Percentiles rank a stretch among this genome's conserved stretches.
Conservation (phyloP, 2,888 invertebrate genomes). For the Acrobasis suavella region DNA sequence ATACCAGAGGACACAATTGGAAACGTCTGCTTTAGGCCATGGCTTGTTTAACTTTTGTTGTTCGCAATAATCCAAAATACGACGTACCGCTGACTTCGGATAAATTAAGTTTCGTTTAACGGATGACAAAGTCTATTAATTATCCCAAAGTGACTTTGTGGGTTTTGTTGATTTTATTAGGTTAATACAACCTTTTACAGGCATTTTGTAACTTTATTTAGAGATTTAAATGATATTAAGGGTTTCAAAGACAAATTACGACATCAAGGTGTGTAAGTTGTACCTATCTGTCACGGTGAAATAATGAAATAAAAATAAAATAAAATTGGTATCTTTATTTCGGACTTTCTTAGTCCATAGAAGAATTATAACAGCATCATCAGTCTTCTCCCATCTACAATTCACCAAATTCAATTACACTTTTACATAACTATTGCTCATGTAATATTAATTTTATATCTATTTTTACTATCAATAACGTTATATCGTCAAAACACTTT, state of each 20-base stretch:
- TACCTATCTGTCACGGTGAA: too few relatives aligned
- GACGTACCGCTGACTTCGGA: constrained; percentile 1
- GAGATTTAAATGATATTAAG: neutral
- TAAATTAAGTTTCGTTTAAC: constrained; percentile 7
- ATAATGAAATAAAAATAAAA: too few relatives aligned
- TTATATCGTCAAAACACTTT: too few relatives aligned
- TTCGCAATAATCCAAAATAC: neutral
- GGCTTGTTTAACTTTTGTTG: constrained; percentile 16
- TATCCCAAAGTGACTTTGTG: constrained; percentile 24
- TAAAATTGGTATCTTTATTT: too few relatives aligned
- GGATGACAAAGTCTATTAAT: constrained; percentile 12
- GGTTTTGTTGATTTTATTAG: constrained; percentile 33
- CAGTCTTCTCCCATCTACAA: too few relatives aligned
- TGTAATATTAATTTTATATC: too few relatives aligned
- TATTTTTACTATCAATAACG: too few relatives aligned
- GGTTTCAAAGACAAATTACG: neutral
- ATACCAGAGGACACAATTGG: neutral
- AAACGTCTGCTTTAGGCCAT: constrained; percentile 2
- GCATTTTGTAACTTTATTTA: neutral
- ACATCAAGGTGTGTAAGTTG: too few relatives aligned
- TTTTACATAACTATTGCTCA: too few relatives aligned
- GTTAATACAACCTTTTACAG: neutral
- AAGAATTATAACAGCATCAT: too few relatives aligned
- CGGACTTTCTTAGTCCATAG: too few relatives aligned
- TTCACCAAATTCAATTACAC: too few relatives aligned